Evolutionary conservation across 2,888 invertebrate genomes (phyloP).

Genomic region (Sinohyriopsis cumingii): DNA sequence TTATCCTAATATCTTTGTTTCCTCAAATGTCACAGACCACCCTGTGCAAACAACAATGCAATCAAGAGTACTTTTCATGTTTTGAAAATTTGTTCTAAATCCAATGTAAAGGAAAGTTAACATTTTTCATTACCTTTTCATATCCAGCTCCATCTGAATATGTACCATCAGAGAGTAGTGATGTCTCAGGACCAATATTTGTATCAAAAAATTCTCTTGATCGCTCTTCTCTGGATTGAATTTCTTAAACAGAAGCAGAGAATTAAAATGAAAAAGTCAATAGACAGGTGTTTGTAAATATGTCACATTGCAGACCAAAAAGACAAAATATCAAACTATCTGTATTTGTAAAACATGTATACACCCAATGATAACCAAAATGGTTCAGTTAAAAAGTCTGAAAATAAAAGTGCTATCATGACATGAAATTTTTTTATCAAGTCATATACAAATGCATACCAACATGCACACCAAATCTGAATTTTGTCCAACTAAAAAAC

Average conservation of each 20-base stretch:
- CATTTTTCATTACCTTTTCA: conserved; percentile 54
- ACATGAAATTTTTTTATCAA: too few relatives aligned
- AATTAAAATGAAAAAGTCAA: background rate
- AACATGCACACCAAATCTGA: too few relatives aligned
- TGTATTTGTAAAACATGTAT: too few relatives aligned
- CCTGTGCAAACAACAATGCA: background rate
- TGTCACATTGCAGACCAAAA: too few relatives aligned
- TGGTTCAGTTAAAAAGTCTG: too few relatives aligned
- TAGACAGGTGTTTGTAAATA: background rate
- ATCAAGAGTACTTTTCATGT: background rate
- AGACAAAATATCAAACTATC: too few relatives aligned
- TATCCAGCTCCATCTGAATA: conserved; percentile 52
- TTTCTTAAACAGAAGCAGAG: conserved; percentile 74
- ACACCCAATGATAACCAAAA: too few relatives aligned
- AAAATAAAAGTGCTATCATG: too few relatives aligned
- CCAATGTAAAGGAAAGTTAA: conserved; percentile 6
- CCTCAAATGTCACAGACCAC: too few relatives aligned
- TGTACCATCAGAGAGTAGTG: conserved; percentile 52
- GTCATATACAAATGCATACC: too few relatives aligned
- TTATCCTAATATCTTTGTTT: too few relatives aligned
- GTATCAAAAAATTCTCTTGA: conserved; percentile 90
- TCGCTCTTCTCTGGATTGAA: conserved; percentile 91
- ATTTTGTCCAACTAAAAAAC: too few relatives aligned
- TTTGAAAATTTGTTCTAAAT: background rate
- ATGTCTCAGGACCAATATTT: conserved; percentile 54